Base-by-base conservation (phyloP, 2,113 vertebrate species). In the Acrocephalus kingi region DNA sequence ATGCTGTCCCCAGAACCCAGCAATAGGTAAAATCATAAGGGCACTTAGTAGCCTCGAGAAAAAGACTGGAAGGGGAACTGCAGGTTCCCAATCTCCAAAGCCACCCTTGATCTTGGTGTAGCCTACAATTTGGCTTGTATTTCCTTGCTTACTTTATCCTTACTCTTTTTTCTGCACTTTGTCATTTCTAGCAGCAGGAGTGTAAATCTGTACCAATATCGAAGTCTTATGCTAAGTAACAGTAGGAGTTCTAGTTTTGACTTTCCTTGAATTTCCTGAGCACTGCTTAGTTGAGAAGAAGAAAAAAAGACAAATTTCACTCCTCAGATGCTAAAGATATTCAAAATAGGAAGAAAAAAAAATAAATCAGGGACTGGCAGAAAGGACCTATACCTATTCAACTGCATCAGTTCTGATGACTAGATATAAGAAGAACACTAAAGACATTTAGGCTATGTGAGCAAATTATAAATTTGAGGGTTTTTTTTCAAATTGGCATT, bases 41-140 rank as follows among this genome's bases (percentile, higher is more conserved):
- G 9, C 15, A 33, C 0, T 0, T 18, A 37, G 25, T 24, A 46
- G 51, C 31, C 24, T 81, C 0, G 0, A 63, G 39, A 43, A 55
- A 63, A 77, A 31, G 9, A 13, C 24, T 45, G n/a, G 7, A 74
- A 80, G 24, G 14, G 12, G 35, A 33, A 31, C 67, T 41, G n/a
- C 4, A 27, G 55, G 5, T 64, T 68, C 45, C 19, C 8, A 7
- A 10, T 12, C 35, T 78, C 58, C 61, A 87, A 75, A 78, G 27
- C 23, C 14, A 28, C 30, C 21, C 21, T 84, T 80, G 41, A 13
- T 49, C 54, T 62, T 58, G 10, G 10, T 74, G 46, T 23, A 69
- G 23, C 8, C 28, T 37, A 19, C 15, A 59, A 2, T 20, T n/a
- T 43, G 18, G 3, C 22, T 74, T 49, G 2, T 14, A 12, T 81